A percentile compares a stretch with the other conserved stretches of the same genome.
These are phyloP conservation scores for Sebastes schlegelii DNA, from an alignment of 2,113 vertebrate genomes.

Conservation along the genomic window DNA sequence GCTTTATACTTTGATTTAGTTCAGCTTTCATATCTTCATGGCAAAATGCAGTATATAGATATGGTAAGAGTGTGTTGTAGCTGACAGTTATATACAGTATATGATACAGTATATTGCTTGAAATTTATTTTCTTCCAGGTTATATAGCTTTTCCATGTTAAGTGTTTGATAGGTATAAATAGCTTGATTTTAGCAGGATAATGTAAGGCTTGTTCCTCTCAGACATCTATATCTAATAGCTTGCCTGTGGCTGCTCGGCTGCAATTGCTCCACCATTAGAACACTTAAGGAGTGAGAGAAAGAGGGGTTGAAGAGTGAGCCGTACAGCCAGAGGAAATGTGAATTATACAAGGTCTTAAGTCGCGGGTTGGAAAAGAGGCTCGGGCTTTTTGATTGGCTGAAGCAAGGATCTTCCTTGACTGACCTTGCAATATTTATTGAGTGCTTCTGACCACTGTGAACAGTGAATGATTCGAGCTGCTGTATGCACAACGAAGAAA, in stretches of 20 bases:
- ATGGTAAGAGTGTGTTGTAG: neutral
- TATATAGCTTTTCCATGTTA: slow-evolving; percentile 28
- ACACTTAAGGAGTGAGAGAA: slow-evolving; percentile 57
- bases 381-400: slow-evolving; percentile 45
- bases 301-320: slow-evolving; percentile 43
- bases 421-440: slow-evolving; percentile 67
- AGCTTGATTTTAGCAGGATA: slow-evolving; percentile 46
- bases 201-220: slow-evolving; percentile 39
- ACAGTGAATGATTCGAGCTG: slow-evolving; percentile 19
- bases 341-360: slow-evolving; percentile 67
- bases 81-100: neutral
- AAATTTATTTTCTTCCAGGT: slow-evolving; percentile 17
- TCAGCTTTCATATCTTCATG: neutral
- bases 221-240: slow-evolving; percentile 67
- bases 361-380: slow-evolving; percentile 45
- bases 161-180: slow-evolving; percentile 56
- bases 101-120: neutral
- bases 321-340: slow-evolving; percentile 68
- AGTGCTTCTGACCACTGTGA: slow-evolving; percentile 32
- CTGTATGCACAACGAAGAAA: neutral
- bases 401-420: slow-evolving; percentile 41
- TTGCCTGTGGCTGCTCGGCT: slow-evolving; percentile 64
- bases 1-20: neutral
- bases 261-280: slow-evolving; percentile 69
- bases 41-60: neutral